Conservation (phyloP, 1,140 invertebrate genomes). For the Ctenoplectra terminalis region DNA sequence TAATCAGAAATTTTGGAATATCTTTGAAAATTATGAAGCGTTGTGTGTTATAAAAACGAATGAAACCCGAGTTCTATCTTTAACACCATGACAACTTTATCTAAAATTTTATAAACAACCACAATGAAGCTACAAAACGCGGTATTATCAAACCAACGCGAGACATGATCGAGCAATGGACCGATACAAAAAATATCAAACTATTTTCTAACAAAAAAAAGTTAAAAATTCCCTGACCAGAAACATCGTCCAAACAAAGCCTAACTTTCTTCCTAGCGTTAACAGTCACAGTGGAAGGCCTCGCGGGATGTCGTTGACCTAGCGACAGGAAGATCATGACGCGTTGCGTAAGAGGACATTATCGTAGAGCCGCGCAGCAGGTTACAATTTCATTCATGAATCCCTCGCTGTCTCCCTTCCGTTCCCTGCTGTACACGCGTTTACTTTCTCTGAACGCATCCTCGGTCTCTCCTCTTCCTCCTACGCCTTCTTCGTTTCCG, state of each 20-base stretch:
- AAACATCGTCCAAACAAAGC: neutral
- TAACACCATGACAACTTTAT: too few relatives aligned
- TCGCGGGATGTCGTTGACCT: conserved; percentile 60
- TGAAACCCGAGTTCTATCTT: too few relatives aligned
- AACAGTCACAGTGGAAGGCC: conserved; percentile 18
- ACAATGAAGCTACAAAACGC: too few relatives aligned
- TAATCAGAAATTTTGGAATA: too few relatives aligned
- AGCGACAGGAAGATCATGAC: conserved; percentile 66
- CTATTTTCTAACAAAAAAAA: too few relatives aligned
- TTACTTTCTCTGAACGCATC: conserved; percentile 68
- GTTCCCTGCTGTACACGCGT: conserved; percentile 56
- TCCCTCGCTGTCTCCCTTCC: conserved; percentile 65
- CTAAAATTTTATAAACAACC: too few relatives aligned
- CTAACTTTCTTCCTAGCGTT: conserved; percentile 3
- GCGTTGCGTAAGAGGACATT: conserved; percentile 73
- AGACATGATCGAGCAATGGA: too few relatives aligned
- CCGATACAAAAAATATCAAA: too few relatives aligned
- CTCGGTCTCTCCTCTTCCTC: conserved; percentile 32
- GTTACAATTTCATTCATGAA: conserved; percentile 78
- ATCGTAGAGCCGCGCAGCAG: conserved; percentile 69
- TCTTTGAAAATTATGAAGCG: too few relatives aligned
- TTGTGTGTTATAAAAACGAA: too few relatives aligned
- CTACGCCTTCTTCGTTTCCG: conserved; percentile 39
- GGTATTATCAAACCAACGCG: too few relatives aligned
- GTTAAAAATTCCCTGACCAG: neutral